Base-by-base conservation (phyloP, 2,113 vertebrate genomes). In the Axis porcinus region DNA sequence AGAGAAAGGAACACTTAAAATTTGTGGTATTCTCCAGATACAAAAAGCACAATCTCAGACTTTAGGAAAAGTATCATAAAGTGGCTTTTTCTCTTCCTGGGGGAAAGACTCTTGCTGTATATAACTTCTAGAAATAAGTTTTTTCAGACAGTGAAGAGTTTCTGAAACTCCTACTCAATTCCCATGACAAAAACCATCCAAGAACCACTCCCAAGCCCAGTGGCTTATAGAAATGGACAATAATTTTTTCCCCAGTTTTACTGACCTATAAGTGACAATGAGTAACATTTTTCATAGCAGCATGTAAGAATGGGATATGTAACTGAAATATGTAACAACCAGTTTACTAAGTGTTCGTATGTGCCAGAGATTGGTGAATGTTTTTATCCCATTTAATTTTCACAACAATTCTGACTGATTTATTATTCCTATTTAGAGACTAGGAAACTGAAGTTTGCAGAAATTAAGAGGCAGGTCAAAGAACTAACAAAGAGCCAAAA, bases 1-100 rank as follows among this genome's bases (percentile, higher is more conserved):
- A 98, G n/a, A 36, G 28, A 83, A 96, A 58, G 97, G 36, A 54
- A 96, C 16, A 91, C 76, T 60, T n/a, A 55, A 47, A 64, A 93
- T 76, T 83, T 83, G 57, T 11, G 57, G 47, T 43, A 87, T 19
- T 76, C 52, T 93, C 60, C 62, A 79, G 47, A 91, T 93, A 94
- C 55, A 95, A 93, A 97, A 96, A 70, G 25, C 45, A 95, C 25
- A 79, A 67, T 70, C 19, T 40, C 40, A 88, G 54, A 70, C 82
- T 19, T 91, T 62, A 67, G 78, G 28, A 86, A 84, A 96, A 94
- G 45, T 62, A 86, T 43, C 40, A 81, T 82, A 78, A 91, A 82
- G 91, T 45, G 19, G 2, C 21, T 84, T 89, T 79, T 30, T 40
- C 17, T 9, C 62, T 78, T 97, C 84, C 60, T 95, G 58, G 57